Evolutionary conservation across 2,113 vertebrate genomes (phyloP), one percentile per base, ranked within the genome.

Genomic region (Phyllopteryx taeniolatus): DNA sequence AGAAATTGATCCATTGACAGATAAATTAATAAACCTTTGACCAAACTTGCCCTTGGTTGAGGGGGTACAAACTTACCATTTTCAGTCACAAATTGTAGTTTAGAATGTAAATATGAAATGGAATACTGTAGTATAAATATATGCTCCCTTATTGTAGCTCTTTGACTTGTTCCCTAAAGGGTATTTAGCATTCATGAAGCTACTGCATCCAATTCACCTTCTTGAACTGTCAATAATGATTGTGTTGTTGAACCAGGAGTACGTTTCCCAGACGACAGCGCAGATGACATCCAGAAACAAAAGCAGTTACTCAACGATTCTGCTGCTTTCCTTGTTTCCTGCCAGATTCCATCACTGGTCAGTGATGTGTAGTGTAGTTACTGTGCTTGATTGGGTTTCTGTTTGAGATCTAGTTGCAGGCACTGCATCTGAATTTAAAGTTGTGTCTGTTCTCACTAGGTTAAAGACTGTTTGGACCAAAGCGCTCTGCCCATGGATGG

Each of bases 381-480:
- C 57, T 39, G 10, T 11, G 39, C 14, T 44, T 27, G 9, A 53
- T 53, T 3, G 35, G 11, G 3, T 1, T 70, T 42, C 39, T 20
- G 6, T 1, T 12, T 1, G 0, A 5, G 14, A 31, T 63, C 4
- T 43, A 8, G 49, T 20, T 46, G 44, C 44, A 20, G 2, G 15
- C 42, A 13, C 14, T 43, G 5, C 31, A 2, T 56, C 22, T 27
- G 22, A 56, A 17, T 69, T 67, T 43, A 19, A 68, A 39, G 39
- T 15, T 1, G 5, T 67, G 31, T 66, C 3, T 73, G 8, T 77
- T 5, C 44, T 71, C 59, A 47, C 20, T 72, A 99, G 98, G 94
- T 99, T 49, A 99, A 99, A 80, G 98, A 99, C 91, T 98, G 96
- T 81, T 90, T 96, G 81, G 97, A 99, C 71, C 97, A 99, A 74